Base-by-base conservation (phyloP, 1,140 invertebrate species). In the Nylanderia fulva region DNA sequence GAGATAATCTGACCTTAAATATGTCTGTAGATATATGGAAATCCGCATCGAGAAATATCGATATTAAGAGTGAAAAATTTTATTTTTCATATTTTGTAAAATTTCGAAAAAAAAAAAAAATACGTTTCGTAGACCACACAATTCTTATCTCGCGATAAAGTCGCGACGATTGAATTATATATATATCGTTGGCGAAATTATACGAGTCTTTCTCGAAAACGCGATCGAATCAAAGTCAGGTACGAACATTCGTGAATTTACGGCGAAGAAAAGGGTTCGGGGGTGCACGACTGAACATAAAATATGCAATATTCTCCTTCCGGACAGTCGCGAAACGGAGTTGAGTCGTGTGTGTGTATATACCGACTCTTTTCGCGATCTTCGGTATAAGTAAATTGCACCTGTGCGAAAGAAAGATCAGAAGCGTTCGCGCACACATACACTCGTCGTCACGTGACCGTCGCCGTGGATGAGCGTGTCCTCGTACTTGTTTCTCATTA, bases 401-500 rank as follows among this genome's bases (percentile, higher is more conserved):
- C 76, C 76, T 69, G 48, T 69, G 77, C 64, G 64, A 80, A 80
- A 80, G 77, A 80, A 56, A 80, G 64, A 79, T 79, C 60, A 77
- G 75, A 54, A 15, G 15, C 48, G 63, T 80, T 80, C 21, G 76
- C 48, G 33, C 33, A 39, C 63, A 29, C 64, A 71, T 52, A 80
- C 48, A 48, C 18, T 69, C 45, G 60, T 45, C 42, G 63, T 80
- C 76, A 80, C 76, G 76, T 79, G 76, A 79, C 63, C 45, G 63
- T 18, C 27, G 64, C 21, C 24, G 64, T 63, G 48, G 33, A 48
- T 36, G 42, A 80, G 24, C 33, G 76, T 69, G 76, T 80, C 77
- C 77, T 80, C 77, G 77, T 80, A 80, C 77, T 80, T 80, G 77
- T 80, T 80, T 71, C 77, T 80, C 77, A 80, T 80, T 80, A 80